Percentiles rank a stretch among this genome's conserved stretches.
Evolutionary conservation across 2,888 invertebrate species (phyloP).

Genomic region (Blastobasis lacticolella): DNA sequence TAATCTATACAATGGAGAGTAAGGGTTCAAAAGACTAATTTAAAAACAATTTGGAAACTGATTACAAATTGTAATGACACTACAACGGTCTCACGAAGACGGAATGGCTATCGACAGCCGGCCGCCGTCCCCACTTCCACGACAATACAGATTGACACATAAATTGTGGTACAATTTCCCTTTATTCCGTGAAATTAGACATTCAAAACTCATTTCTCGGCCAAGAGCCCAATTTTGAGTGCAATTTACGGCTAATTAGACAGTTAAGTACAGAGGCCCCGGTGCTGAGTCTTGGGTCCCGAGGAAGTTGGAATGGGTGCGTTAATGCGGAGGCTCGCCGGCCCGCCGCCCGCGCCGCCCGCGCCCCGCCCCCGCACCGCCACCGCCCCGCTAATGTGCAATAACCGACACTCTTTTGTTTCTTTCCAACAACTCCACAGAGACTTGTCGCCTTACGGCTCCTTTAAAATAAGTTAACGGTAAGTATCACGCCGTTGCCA

Average conservation of each 20-base stretch:
- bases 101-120: constrained; percentile 19
- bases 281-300: constrained; percentile 25
- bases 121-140: constrained; percentile 22
- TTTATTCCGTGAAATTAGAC: constrained; percentile 62
- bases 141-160: constrained; percentile 50
- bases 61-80: constrained; percentile 7
- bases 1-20: no score
- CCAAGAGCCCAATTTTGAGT: constrained; percentile 58
- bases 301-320: constrained; percentile 47
- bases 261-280: constrained; percentile 56
- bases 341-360: constrained; percentile 8
- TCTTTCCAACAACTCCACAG: constrained; percentile 22
- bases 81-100: constrained; percentile 1
- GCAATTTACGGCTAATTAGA: constrained; percentile 69
- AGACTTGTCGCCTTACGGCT: background rate
- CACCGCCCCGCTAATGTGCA: constrained; percentile 31
- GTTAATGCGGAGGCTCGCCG: constrained; percentile 28
- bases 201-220: constrained; percentile 64
- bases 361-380: constrained; percentile 5
- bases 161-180: constrained; percentile 50
- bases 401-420: constrained; percentile 37
- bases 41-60: background rate
- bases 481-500: no score
- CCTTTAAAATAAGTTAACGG: background rate
- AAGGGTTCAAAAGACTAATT: no score